phyloP scores from a whole-genome alignment of 2,113 vertebrate species.

The Neogale vison region DNA sequence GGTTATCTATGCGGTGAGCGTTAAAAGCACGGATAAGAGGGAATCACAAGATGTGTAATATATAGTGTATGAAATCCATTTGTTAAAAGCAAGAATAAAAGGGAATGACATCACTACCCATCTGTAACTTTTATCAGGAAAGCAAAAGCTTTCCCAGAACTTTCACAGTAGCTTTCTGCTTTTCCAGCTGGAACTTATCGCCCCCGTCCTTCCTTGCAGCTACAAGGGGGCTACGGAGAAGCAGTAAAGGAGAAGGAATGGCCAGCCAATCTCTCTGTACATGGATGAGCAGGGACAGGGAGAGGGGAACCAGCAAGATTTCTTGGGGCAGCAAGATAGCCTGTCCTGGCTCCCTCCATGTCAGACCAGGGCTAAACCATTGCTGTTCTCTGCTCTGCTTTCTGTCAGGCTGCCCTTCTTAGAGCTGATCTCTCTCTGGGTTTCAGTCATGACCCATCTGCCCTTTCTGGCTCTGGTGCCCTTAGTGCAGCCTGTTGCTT shows the following conservation, averaged over 20 bases:
- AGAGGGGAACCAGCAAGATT: neutral
- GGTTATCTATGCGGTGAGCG: neutral
- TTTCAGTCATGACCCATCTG: neutral
- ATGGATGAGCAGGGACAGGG: too few species aligned
- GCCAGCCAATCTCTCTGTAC: too few species aligned
- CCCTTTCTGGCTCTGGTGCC: neutral
- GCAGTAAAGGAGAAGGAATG: neutral
- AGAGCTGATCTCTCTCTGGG: neutral
- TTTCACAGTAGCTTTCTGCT: neutral
- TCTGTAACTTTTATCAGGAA: neutral
- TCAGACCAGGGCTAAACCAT: rapidly evolving
- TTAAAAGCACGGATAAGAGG: neutral
- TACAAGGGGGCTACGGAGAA: neutral
- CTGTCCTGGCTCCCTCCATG: too few species aligned
- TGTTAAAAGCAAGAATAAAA: neutral
- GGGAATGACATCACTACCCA: neutral
- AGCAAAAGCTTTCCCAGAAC: neutral
- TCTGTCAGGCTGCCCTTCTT: neutral
- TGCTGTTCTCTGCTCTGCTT: neutral
- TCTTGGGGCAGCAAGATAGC: too few species aligned
- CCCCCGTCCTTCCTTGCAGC: too few species aligned
- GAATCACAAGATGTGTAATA: neutral
- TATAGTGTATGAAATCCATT: neutral
- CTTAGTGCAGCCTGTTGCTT: rapidly evolving
- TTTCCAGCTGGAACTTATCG: too few species aligned